Conservation (phyloP, 2,888 invertebrate species). For the Polyommatus icarus region DNA sequence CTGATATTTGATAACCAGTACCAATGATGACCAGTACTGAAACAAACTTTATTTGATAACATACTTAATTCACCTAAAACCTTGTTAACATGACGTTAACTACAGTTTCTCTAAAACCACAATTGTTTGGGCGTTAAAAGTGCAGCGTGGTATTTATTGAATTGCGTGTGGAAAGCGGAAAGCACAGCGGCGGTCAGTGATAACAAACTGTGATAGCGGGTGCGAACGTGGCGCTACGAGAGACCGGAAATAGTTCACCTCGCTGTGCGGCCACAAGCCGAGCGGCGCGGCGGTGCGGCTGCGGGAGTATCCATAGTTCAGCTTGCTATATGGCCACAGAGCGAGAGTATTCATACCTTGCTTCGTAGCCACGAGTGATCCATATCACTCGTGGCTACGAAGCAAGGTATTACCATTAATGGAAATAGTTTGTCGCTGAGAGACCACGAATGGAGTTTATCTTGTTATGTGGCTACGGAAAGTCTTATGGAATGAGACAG, state of each 20-base stretch:
- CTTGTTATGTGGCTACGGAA: too few relatives aligned
- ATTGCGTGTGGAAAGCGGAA: slow-evolving; percentile 33
- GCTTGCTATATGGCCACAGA: too few relatives aligned
- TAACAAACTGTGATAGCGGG: slow-evolving; percentile 32
- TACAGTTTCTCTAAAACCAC: neutral
- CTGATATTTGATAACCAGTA: too few relatives aligned
- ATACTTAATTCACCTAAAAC: neutral
- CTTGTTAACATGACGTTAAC: neutral
- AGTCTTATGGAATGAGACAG: too few relatives aligned
- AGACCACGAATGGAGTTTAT: too few relatives aligned
- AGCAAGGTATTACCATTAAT: too few relatives aligned
- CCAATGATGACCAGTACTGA: too few relatives aligned
- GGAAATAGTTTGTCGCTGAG: too few relatives aligned
- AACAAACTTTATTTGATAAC: neutral
- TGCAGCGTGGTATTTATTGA: slow-evolving; percentile 13
- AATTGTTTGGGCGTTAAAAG: slow-evolving; percentile 16
- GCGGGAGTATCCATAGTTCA: too few relatives aligned
- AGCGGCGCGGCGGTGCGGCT: neutral
- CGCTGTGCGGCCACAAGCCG: neutral
- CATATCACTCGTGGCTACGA: too few relatives aligned
- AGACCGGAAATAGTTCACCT: slow-evolving; percentile 33
- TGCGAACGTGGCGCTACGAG: slow-evolving; percentile 32
- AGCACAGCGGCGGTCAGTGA: slow-evolving; percentile 32
- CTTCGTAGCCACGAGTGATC: too few relatives aligned
- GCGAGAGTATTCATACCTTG: too few relatives aligned